Percentiles rank a stretch among this genome's conserved stretches.
Evolutionary conservation across 1,140 invertebrate genomes (phyloP).

Genomic region (Chironomus striatipennis): DNA sequence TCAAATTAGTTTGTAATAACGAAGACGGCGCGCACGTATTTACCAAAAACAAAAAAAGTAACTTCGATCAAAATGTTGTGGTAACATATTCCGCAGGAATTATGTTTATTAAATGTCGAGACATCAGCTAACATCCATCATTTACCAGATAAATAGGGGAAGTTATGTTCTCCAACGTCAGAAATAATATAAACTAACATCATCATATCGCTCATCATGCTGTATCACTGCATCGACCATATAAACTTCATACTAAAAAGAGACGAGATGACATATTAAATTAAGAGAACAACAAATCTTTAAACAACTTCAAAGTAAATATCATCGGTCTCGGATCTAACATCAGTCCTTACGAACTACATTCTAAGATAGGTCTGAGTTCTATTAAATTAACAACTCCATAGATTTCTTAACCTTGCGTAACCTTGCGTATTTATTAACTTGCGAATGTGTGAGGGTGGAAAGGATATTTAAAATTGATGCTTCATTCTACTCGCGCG

Average conservation of each 20-base stretch:
- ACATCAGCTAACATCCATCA: neutral
- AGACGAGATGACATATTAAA: neutral
- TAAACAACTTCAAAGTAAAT: neutral
- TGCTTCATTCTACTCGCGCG: neutral
- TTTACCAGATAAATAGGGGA: neutral
- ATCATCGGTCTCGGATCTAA: neutral
- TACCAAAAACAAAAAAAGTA: too few species aligned
- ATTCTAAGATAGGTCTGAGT: slow-evolving; percentile 3
- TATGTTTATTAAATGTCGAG: neutral
- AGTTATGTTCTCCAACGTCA: neutral
- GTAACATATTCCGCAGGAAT: slow-evolving; percentile 20
- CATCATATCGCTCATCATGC: neutral
- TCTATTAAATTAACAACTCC: neutral
- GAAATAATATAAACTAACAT: neutral
- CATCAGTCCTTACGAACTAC: neutral
- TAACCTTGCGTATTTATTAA: neutral
- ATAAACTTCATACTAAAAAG: too few species aligned
- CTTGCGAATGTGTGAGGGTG: neutral
- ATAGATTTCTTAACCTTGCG: slow-evolving; percentile 13
- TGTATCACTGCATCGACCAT: neutral
- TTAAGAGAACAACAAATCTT: neutral
- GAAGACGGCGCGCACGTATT: neutral
- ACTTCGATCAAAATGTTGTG: neutral
- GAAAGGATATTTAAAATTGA: neutral
- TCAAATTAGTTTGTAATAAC: too few species aligned